A percentile compares a stretch with the other conserved stretches of the same genome.
Conservation (phyloP, 1,140 invertebrate genomes). For the Drosophila miranda region DNA sequence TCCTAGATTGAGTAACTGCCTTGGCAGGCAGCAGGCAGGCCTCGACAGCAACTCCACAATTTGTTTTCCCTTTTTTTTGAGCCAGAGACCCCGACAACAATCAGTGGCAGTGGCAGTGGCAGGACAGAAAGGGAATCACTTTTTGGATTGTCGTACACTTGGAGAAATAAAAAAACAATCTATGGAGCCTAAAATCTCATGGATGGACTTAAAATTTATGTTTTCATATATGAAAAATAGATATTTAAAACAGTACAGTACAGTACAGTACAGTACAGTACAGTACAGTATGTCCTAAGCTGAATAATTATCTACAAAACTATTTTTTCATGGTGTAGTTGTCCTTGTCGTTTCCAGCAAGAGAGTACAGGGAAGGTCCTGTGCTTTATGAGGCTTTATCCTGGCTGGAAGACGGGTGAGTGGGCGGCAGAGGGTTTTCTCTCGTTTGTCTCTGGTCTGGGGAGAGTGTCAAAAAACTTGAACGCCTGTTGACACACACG, state of each 20-base stretch:
- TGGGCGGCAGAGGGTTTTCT: background rate
- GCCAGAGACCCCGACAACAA: constrained; percentile 9
- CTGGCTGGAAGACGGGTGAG: background rate
- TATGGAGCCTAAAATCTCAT: too few species aligned
- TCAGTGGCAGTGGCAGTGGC: background rate
- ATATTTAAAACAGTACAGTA: too few species aligned
- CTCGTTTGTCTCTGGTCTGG: too few species aligned
- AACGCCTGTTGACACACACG: constrained; percentile 70
- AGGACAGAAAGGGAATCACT: constrained; percentile 56
- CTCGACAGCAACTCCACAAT: constrained; percentile 33
- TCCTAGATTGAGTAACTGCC: constrained; percentile 50
- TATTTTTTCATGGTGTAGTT: constrained; percentile 26
- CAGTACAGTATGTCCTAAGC: too few species aligned
- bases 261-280: too few species aligned
- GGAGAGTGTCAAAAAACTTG: constrained; percentile 65
- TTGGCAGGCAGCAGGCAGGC: constrained; percentile 4
- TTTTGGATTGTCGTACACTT: constrained; percentile 47
- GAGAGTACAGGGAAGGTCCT: constrained; percentile 2
- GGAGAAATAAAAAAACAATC: too few species aligned
- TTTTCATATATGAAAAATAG: too few species aligned
- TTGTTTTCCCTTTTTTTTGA: constrained; percentile 41
- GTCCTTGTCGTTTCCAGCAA: constrained; percentile 60
- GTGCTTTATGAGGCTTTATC: constrained; percentile 28
- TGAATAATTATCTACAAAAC: background rate
- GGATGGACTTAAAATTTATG: too few species aligned